Evolutionary conservation across 2,888 invertebrate genomes (phyloP).

Genomic region (Arenicola marina): DNA sequence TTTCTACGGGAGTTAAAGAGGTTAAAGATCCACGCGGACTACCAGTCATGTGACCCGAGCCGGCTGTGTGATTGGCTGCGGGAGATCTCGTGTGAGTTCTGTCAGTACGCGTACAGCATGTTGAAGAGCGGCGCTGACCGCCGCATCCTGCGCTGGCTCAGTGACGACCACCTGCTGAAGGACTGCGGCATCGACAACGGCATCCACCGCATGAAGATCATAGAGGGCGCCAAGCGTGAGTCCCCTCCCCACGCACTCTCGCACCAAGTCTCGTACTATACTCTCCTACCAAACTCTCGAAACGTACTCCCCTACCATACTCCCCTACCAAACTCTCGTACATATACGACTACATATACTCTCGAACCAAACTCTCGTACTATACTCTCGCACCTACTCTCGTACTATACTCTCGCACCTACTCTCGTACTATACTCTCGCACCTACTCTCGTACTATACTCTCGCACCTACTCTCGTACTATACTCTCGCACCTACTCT

Average conservation of each 20-base stretch:
- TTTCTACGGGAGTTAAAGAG: slow-evolving; percentile 91
- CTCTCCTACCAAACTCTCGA: too few species aligned
- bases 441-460: too few species aligned
- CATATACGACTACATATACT: too few species aligned
- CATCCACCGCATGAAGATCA: slow-evolving; percentile 88
- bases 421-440: too few species aligned
- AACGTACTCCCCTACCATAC: too few species aligned
- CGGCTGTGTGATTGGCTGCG: slow-evolving; percentile 73
- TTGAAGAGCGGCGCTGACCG: slow-evolving; percentile 93
- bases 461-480: too few species aligned
- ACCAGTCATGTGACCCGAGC: slow-evolving; percentile 90
- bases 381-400: too few species aligned
- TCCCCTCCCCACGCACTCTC: too few species aligned
- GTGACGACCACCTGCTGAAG: slow-evolving; percentile 85
- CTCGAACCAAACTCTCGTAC: too few species aligned
- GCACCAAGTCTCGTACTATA: too few species aligned
- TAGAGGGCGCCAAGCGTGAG: slow-evolving; percentile 81
- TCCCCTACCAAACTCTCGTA: background rate
- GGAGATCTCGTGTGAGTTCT: slow-evolving; percentile 84
- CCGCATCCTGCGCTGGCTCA: slow-evolving; percentile 77
- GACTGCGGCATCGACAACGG: slow-evolving; percentile 94
- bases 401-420: too few species aligned
- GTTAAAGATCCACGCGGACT: slow-evolving; percentile 94
- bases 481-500: too few species aligned
- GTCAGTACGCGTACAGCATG: slow-evolving; percentile 96